Conservation (phyloP, 2,113 vertebrate genomes). For the Gobius niger region DNA sequence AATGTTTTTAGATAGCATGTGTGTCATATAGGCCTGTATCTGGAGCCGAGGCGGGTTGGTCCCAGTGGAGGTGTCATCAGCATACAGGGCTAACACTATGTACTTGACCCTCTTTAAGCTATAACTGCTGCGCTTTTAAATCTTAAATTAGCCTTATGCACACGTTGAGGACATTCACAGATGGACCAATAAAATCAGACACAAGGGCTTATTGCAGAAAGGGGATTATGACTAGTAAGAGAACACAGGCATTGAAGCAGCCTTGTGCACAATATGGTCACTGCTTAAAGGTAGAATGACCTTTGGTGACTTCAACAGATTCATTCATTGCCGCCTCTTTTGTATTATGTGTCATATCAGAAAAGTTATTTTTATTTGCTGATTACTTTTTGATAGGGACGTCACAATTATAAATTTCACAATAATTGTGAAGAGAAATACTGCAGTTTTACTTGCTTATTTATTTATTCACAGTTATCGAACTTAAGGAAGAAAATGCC, state of each 20-base stretch:
- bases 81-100: slow-evolving; percentile 16
- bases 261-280: background rate
- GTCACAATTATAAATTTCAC: too few relatives aligned
- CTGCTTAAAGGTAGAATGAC: background rate
- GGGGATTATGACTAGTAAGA: background rate
- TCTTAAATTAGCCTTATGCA: slow-evolving; percentile 8
- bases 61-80: slow-evolving; percentile 20
- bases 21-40: background rate
- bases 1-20: slow-evolving; percentile 49
- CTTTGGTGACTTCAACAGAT: too few relatives aligned
- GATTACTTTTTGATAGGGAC: too few relatives aligned
- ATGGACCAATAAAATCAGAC: slow-evolving; percentile 2
- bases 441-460: too few relatives aligned
- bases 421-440: too few relatives aligned
- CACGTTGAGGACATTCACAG: background rate
- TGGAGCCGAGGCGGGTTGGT: background rate
- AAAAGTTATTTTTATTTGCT: too few relatives aligned
- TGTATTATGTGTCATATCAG: too few relatives aligned
- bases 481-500: too few relatives aligned
- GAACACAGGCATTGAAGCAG: background rate
- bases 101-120: slow-evolving; percentile 38
- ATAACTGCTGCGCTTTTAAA: slow-evolving; percentile 1
- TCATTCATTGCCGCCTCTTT: too few relatives aligned
- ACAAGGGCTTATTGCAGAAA: background rate
- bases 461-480: too few relatives aligned